phyloP scores from a whole-genome alignment of 2,797 vertebrate genomes.

The Yasuhikotakia modesta region DNA sequence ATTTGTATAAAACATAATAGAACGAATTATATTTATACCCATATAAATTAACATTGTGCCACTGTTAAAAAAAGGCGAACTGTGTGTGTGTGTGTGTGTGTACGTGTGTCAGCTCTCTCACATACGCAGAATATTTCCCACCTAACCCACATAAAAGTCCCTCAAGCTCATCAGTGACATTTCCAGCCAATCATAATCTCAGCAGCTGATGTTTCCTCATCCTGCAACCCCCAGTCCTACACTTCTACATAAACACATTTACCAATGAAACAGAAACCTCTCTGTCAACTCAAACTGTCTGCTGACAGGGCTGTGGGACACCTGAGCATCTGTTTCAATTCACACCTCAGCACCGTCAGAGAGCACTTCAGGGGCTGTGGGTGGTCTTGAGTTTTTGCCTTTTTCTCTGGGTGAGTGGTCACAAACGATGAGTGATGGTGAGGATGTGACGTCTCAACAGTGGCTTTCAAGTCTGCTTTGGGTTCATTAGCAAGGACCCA shows the following conservation, averaged over 20 bases:
- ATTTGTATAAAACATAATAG: no score
- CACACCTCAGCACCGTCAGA: conserved; percentile 42
- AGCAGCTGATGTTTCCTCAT: neutral
- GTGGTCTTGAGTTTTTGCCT: conserved; percentile 56
- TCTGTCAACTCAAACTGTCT: conserved; percentile 18
- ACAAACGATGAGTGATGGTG: conserved; percentile 27
- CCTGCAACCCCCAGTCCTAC: neutral
- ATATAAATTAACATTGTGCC: no score
- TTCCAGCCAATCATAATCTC: neutral
- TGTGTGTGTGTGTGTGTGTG: neutral
- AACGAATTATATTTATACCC: no score
- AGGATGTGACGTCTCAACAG: neutral
- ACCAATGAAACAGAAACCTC: conserved; percentile 26
- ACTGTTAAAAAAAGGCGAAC: no score
- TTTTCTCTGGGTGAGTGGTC: conserved; percentile 54
- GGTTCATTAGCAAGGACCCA: no score
- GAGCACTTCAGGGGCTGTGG: conserved; percentile 10
- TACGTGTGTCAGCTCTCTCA: neutral
- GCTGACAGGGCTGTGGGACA: conserved; percentile 41
- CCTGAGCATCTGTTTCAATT: conserved; percentile 48
- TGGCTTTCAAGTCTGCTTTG: neutral
- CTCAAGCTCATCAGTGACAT: conserved; percentile 26
- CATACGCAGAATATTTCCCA: neutral
- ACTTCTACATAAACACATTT: conserved; percentile 16
- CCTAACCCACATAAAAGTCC: conserved; percentile 16